These are phyloP conservation scores for Drosophila buzzatii DNA, from an alignment of 2,888 invertebrate species.

Conservation along the genomic window DNA sequence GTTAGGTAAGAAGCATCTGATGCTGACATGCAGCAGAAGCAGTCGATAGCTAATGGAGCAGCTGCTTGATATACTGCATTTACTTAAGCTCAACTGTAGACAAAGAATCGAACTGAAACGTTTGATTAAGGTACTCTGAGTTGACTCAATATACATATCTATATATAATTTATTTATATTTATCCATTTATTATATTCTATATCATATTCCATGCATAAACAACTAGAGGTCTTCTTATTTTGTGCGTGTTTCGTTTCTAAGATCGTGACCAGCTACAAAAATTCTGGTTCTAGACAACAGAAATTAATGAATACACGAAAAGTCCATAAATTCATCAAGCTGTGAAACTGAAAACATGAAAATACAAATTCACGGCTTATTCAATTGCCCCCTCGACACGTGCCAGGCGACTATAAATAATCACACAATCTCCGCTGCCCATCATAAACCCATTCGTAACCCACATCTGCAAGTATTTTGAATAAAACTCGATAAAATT, in stretches of 20 bases:
- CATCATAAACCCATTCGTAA: slow-evolving; percentile 6
- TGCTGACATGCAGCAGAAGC: background rate
- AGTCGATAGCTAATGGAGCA: slow-evolving; percentile 19
- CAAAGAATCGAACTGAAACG: background rate
- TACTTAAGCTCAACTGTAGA: slow-evolving; percentile 1
- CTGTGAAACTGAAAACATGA: slow-evolving; percentile 3
- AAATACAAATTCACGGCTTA: background rate
- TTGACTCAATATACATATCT: background rate
- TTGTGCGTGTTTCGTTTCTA: background rate
- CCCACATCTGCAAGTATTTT: slow-evolving; percentile 11
- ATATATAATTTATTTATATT: background rate
- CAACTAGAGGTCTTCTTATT: background rate
- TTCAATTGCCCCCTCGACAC: background rate
- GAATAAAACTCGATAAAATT: slow-evolving; percentile 4
- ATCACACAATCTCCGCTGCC: too few relatives aligned
- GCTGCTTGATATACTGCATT: slow-evolving; percentile 33
- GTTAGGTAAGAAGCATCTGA: slow-evolving; percentile 52
- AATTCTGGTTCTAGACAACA: background rate
- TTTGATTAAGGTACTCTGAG: background rate
- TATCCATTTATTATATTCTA: background rate
- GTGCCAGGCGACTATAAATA: slow-evolving; percentile 11
- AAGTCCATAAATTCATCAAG: slow-evolving; percentile 9
- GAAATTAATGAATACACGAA: slow-evolving; percentile 5
- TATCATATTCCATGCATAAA: slow-evolving; percentile 3
- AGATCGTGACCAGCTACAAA: slow-evolving; percentile 6